Evolutionary conservation across 2,888 invertebrate species (phyloP).

Genomic region (Amphipyra berbera): DNA sequence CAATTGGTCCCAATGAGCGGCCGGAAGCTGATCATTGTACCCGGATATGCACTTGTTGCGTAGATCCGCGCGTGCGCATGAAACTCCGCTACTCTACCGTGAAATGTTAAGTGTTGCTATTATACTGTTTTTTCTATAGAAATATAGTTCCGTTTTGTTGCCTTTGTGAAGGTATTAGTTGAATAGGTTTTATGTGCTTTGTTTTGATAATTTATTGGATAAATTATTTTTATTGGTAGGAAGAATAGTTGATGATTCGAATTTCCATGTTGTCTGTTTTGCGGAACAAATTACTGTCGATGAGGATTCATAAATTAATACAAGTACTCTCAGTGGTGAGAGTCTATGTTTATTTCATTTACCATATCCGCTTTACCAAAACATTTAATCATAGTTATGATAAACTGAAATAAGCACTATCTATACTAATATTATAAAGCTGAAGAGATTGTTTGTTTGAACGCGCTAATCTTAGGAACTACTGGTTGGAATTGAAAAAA

Average conservation of each 20-base stretch:
- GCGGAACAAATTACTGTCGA: no score
- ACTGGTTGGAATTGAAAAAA: no score
- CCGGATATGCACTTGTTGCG: slow-evolving; percentile 81
- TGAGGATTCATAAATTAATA: no score
- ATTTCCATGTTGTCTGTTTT: neutral
- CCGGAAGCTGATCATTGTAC: slow-evolving; percentile 76
- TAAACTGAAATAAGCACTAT: no score
- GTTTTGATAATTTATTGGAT: slow-evolving; percentile 17
- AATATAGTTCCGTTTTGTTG: slow-evolving; percentile 52
- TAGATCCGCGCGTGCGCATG: slow-evolving; percentile 60
- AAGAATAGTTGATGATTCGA: slow-evolving; percentile 3
- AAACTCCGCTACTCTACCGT: slow-evolving; percentile 51
- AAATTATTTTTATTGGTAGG: slow-evolving; percentile 7
- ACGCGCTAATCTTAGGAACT: no score
- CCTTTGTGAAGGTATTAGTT: slow-evolving; percentile 39
- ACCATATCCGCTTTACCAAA: no score
- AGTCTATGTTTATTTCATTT: no score
- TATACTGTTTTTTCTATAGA: slow-evolving; percentile 53
- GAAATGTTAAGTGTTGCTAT: slow-evolving; percentile 54
- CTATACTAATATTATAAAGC: no score
- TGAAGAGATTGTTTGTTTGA: no score
- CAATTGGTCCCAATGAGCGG: slow-evolving; percentile 78
- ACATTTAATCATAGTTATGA: no score
- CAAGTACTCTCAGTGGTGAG: no score
- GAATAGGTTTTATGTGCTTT: slow-evolving; percentile 31